Evolutionary conservation across 1,140 invertebrate genomes (phyloP), one percentile per base, ranked within the genome.

Genomic region (Trichonephila inaurata): DNA sequence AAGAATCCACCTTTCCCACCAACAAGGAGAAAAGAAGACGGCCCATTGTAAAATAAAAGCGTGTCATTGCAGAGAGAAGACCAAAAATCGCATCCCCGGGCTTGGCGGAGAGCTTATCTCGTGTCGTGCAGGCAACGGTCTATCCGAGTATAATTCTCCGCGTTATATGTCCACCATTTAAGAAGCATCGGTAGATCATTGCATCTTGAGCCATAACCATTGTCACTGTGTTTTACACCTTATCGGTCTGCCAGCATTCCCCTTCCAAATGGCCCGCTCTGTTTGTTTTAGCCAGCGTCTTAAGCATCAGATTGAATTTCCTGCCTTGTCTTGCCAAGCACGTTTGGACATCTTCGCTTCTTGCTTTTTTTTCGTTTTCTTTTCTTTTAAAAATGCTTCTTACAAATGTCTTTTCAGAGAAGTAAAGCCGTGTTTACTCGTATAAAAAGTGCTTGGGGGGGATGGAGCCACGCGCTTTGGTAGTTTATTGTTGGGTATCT

Each of bases 101-200:
- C 28, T 28, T 2, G 19, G 18, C 4, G 16, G 24, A 16, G 8
- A 21, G 60, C 91, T 92, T 92, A 92, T 92, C 91, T 92, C 19
- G 40, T 60, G 44, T 86, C 28, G 18, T 87, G 83, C 91, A 92
- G 91, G 83, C 91, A 33, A 72, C 44, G 12, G 44, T 72, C 91
- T 87, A 77, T 87, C 62, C 83, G 82, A 82, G 83, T 72, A 64
- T 92, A 92, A 92, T 92, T 92, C 83, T 87, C n/a, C 44, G 24
- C 83, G 83, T 92, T 92, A 92, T 92, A 83, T 92, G 82, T 87
- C 82, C 83, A 87, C 91, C 91, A 92, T 92, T 92, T 92, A 92
- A 92, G 91, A 66, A 85, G 28, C 90, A 92, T 92, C 91, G 91
- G 91, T 92, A 92, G 24, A 92, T 92, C 91, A 92, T 92, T 69